Conservation (phyloP, 2,888 invertebrate genomes). For the Conomelus anceps region DNA sequence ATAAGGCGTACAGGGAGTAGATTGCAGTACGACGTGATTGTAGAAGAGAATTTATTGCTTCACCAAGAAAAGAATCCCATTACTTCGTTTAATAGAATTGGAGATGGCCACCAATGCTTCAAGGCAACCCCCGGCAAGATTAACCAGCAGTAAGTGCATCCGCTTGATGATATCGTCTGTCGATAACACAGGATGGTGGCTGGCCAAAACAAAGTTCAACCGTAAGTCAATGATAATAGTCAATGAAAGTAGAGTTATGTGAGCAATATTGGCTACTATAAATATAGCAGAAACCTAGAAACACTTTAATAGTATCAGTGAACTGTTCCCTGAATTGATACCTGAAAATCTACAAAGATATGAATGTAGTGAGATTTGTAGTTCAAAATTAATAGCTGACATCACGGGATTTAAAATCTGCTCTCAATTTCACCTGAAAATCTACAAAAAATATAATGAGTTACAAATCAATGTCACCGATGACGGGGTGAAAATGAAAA, state of each 20-base stretch:
- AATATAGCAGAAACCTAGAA: neutral
- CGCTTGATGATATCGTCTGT: neutral
- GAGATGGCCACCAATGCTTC: neutral
- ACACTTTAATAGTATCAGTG: neutral
- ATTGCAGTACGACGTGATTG: neutral
- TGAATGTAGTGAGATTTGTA: too few relatives aligned
- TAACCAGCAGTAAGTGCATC: neutral
- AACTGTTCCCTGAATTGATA: too few relatives aligned
- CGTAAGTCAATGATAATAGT: too few relatives aligned
- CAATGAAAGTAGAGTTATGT: neutral
- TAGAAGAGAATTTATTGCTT: neutral
- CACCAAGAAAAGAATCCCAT: neutral
- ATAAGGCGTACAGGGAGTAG: neutral
- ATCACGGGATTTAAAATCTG: too few relatives aligned
- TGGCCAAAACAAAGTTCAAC: neutral
- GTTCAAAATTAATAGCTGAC: too few relatives aligned
- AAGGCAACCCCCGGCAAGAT: neutral
- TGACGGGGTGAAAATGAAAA: too few relatives aligned
- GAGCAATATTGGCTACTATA: neutral
- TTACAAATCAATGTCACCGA: too few relatives aligned
- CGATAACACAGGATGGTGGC: neutral
- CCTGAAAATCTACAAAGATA: too few relatives aligned
- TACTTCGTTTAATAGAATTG: neutral
- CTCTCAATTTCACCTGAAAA: too few relatives aligned
- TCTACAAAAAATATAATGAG: too few relatives aligned